Evolutionary conservation across 2,888 invertebrate genomes (phyloP).

Genomic region (Drosophila bunnanda): DNA sequence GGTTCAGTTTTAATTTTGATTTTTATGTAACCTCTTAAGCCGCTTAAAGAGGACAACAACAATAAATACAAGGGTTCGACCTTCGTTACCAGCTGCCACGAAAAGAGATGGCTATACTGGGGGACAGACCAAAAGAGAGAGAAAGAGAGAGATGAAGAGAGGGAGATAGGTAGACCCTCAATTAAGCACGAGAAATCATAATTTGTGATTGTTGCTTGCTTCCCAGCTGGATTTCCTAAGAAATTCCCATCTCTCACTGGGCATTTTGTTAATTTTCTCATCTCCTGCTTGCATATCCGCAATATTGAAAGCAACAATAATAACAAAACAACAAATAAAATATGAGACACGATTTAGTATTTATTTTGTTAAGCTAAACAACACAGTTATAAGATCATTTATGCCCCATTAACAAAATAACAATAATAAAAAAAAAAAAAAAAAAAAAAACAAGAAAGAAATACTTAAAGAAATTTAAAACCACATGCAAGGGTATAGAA

Average conservation of each 20-base stretch:
- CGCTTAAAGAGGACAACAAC: slow-evolving; percentile 35
- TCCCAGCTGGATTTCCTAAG: slow-evolving; percentile 36
- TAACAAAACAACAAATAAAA: slow-evolving; percentile 18
- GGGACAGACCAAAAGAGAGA: not conserved
- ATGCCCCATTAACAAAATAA: not conserved
- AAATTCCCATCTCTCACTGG: slow-evolving; percentile 30
- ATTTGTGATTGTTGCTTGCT: slow-evolving; percentile 21
- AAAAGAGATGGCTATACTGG: slow-evolving; percentile 2
- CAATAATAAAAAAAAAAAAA: not conserved
- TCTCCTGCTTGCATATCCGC: slow-evolving; percentile 35
- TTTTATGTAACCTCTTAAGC: slow-evolving; percentile 47
- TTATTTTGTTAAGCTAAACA: not conserved
- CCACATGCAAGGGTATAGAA: slow-evolving; percentile 12
- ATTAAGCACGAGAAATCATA: slow-evolving; percentile 42
- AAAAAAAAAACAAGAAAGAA: not conserved
- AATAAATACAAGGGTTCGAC: slow-evolving; percentile 12
- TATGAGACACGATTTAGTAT: not conserved
- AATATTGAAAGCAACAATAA: slow-evolving; percentile 9
- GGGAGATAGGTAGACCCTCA: slow-evolving; percentile 7
- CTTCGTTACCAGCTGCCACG: slow-evolving; percentile 34
- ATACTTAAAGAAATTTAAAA: slow-evolving; percentile 2
- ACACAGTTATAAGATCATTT: not conserved
- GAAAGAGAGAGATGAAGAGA: not conserved
- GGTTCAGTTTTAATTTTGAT: slow-evolving; percentile 28
- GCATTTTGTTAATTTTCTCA: slow-evolving; percentile 8